These are phyloP conservation scores for Tylochromis polylepis DNA, from an alignment of 2,113 vertebrate species.

Conservation along the genomic window DNA sequence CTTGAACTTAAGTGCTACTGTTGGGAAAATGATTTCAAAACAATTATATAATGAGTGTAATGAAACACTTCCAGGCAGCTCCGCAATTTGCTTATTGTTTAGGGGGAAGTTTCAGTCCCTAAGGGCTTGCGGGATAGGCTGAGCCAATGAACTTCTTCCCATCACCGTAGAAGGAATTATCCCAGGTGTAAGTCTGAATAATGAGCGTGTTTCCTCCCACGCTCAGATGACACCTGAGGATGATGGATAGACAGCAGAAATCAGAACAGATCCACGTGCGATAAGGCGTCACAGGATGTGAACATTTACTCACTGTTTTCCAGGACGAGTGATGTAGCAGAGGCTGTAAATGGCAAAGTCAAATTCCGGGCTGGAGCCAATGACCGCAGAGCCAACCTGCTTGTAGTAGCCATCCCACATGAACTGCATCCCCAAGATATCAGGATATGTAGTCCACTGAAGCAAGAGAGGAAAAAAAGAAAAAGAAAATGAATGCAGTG, in stretches of 20 bases:
- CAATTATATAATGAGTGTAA: neutral
- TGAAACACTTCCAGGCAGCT: neutral
- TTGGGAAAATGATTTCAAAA: neutral
- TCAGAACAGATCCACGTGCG: neutral
- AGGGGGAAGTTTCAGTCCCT: neutral
- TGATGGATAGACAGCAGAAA: neutral
- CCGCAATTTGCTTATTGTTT: neutral
- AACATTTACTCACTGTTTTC: slow-evolving; percentile 78
- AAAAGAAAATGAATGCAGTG: neutral
- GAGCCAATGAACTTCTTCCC: slow-evolving; percentile 86
- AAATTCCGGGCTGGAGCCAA: slow-evolving; percentile 92
- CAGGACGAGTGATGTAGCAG: slow-evolving; percentile 87
- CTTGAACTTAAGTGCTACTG: neutral
- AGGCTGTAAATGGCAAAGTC: slow-evolving; percentile 87
- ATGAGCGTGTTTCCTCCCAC: slow-evolving; percentile 77
- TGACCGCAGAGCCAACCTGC: slow-evolving; percentile 85
- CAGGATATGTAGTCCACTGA: slow-evolving; percentile 85
- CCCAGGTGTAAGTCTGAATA: slow-evolving; percentile 89
- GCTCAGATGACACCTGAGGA: slow-evolving; percentile 81
- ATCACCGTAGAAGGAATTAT: slow-evolving; percentile 77
- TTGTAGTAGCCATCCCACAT: slow-evolving; percentile 89
- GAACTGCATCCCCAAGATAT: slow-evolving; percentile 90
- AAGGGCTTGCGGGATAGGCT: slow-evolving; percentile 76
- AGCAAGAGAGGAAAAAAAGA: neutral
- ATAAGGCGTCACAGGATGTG: neutral